A percentile compares a stretch with the other conserved stretches of the same genome.
Conservation (phyloP, 2,888 invertebrate genomes). For the Orgyia antiqua region DNA sequence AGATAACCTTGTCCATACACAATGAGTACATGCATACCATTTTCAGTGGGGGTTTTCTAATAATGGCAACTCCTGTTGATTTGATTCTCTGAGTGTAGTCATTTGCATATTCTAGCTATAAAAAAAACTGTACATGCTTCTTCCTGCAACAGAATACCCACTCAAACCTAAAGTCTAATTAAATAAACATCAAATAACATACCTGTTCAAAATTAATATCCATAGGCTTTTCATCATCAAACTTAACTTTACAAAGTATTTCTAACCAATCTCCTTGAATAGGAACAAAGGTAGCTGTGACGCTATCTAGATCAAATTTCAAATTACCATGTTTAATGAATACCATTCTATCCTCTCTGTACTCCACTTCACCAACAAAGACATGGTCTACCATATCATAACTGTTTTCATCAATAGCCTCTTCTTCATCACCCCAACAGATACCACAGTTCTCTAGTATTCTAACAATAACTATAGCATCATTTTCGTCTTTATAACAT, state of each 20-base stretch:
- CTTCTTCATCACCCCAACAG: conserved; percentile 65
- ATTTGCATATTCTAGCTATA: too few species aligned
- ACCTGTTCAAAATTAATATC: conserved; percentile 63
- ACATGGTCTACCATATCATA: conserved; percentile 53
- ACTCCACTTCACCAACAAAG: conserved; percentile 50
- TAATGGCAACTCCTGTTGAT: too few species aligned
- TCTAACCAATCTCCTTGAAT: conserved; percentile 84
- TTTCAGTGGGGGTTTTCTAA: too few species aligned
- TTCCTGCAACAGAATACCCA: too few species aligned
- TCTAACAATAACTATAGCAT: conserved; percentile 72
- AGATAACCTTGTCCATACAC: too few species aligned
- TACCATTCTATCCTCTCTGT: conserved; percentile 48
- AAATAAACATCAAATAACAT: not conserved
- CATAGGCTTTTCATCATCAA: conserved; percentile 74
- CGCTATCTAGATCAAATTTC: conserved; percentile 79
- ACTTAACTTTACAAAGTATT: conserved; percentile 79
- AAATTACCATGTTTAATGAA: conserved; percentile 75
- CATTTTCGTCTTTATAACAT: conserved; percentile 64
- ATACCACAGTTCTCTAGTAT: conserved; percentile 75
- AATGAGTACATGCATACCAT: too few species aligned
- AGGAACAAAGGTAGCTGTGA: conserved; percentile 81
- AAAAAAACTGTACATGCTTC: too few species aligned
- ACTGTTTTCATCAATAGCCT: conserved; percentile 43
- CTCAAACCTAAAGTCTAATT: too few species aligned
- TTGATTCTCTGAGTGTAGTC: too few species aligned